These are phyloP conservation scores for Dendronephthya gigantea DNA, from an alignment of 64 coral and sea anemone species.

Conservation along the genomic window DNA sequence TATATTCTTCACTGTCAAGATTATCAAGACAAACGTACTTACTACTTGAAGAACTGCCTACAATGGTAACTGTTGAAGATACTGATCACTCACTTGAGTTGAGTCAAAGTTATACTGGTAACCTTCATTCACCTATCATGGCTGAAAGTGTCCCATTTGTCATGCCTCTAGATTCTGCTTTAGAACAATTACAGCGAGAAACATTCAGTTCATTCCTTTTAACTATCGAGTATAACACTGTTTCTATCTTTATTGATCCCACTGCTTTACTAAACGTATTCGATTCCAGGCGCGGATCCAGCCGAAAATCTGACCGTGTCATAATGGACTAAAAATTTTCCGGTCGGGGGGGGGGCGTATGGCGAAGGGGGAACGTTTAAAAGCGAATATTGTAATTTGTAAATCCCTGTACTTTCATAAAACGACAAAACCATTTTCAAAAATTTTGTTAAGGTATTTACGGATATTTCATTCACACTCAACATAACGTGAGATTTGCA, in stretches of 20 bases:
- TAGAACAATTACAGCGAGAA: neutral
- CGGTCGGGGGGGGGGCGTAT: no score
- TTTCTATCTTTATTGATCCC: conserved; percentile 23
- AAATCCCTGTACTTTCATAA: no score
- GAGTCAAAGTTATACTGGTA: neutral
- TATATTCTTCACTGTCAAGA: neutral
- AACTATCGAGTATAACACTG: conserved; percentile 25
- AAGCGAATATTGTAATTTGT: no score
- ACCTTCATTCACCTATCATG: neutral
- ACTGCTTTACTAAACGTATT: conserved; percentile 40
- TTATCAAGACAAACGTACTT: neutral
- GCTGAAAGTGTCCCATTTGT: conserved; percentile 3
- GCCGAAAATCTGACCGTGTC: no score
- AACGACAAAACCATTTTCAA: no score
- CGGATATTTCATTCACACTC: no score
- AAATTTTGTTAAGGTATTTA: no score
- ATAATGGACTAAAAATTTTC: no score
- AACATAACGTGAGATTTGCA: no score
- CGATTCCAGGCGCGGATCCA: no score
- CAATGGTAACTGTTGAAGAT: conserved; percentile 9
- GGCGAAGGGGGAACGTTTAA: no score
- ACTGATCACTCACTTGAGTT: neutral
- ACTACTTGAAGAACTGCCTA: neutral
- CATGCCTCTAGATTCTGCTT: neutral
- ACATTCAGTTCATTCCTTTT: conserved; percentile 1